Evolutionary conservation across 2,113 vertebrate species (phyloP).

Genomic region (Tylochromis polylepis): DNA sequence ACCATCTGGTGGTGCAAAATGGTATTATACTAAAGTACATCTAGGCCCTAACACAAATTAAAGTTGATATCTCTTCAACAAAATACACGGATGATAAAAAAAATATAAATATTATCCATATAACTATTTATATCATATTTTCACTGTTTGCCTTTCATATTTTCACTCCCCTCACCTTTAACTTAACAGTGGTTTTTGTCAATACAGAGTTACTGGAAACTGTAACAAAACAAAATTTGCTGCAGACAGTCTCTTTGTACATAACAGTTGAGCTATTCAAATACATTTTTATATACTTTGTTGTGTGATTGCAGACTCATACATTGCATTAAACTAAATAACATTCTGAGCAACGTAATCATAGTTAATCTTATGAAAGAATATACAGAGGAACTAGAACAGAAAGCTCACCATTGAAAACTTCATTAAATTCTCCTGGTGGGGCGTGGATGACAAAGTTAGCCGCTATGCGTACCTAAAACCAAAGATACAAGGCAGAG

Average conservation of each 20-base stretch:
- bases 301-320: not conserved
- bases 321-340: not conserved
- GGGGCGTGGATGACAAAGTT: slow-evolving; percentile 95
- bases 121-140: not conserved
- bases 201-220: not conserved
- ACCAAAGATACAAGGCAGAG: not conserved
- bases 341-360: not conserved
- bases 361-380: not conserved
- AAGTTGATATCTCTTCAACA: not conserved
- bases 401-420: slow-evolving; percentile 88
- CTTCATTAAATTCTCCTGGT: slow-evolving; percentile 96
- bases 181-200: not conserved
- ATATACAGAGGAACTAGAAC: not conserved
- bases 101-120: not conserved
- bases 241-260: not conserved
- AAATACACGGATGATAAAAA: not conserved
- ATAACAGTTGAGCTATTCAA: not conserved
- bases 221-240: not conserved
- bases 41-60: not conserved
- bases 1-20: not conserved
- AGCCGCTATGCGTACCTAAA: slow-evolving; percentile 91
- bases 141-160: not conserved
- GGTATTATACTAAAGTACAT: not conserved
- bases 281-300: not conserved
- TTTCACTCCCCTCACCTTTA: not conserved